Base-by-base conservation (phyloP, 2,113 vertebrate species). In the Larimichthys polyactis region DNA sequence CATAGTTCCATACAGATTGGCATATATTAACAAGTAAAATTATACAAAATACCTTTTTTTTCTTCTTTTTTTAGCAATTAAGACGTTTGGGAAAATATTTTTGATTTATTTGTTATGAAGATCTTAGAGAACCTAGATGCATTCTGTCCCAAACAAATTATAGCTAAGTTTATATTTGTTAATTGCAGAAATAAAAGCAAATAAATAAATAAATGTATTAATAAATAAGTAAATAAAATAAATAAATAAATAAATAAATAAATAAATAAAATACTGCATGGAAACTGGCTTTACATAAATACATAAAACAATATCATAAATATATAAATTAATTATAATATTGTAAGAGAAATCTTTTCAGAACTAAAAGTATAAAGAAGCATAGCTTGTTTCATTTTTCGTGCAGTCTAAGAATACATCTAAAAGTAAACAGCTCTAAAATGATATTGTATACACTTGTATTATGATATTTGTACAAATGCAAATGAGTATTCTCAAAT, bases 341-440 rank as follows among this genome's bases (percentile, higher is more conserved):
- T 75, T 36, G 3, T 67, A 67, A 66, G 59, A 84, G 2, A 75
- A 65, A 75, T n/a, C n/a, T 60, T 82, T 78, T 73, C 14, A 46
- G 75, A 91, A 83, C 72, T 63, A 20, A 88, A 84, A 85, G 57
- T 76, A 71, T 74, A 86, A 87, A 89, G 73, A 91, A 89, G 92
- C 57, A 75, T 77, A 81, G 79, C 78, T 85, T 88, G 86, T 90
- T 90, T 90, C 55, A 87, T 84, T 87, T 87, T 93, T 86, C 93
- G 89, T 95, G 94, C 94, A 94, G 89, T 90, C 91, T 93, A 94
- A 94, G 85, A 94, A 93, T 91, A 94, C 92, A 93, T 90, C 77
- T 91, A 94, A 95, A 94, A 94, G 86, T 91, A 94, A 94, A 92
- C 88, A 88, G 88, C 83, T 91, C 85, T 94, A 94, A 94, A 95